Conservation (phyloP, 2,888 invertebrate species). For the Tholera decimalis region DNA sequence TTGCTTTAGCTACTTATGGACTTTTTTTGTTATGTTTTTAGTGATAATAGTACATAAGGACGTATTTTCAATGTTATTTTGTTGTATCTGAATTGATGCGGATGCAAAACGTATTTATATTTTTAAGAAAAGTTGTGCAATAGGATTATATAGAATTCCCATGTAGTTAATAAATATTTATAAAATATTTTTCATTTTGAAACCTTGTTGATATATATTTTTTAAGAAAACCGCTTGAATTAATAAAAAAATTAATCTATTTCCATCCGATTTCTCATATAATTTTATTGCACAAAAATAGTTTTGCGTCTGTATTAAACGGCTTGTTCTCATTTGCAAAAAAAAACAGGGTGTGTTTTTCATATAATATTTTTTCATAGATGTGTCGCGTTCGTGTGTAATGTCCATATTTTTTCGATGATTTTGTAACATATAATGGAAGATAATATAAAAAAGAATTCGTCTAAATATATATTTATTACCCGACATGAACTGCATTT, state of each 20-base stretch:
- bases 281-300: constrained; percentile 60
- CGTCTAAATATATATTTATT: constrained; percentile 14
- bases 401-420: constrained; percentile 42
- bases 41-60: constrained; percentile 65
- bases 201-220: neutral
- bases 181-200: neutral
- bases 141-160: constrained; percentile 51
- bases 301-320: constrained; percentile 56
- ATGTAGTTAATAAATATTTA: neutral
- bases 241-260: neutral
- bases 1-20: constrained; percentile 65
- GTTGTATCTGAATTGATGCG: constrained; percentile 59
- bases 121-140: constrained; percentile 48
- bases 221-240: neutral
- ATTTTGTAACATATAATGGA: constrained; percentile 54
- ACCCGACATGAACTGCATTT: constrained; percentile 13
- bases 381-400: constrained; percentile 44
- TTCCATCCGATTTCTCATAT: constrained; percentile 16
- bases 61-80: constrained; percentile 68
- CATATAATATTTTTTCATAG: constrained; percentile 56
- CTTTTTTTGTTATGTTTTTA: constrained; percentile 69
- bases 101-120: constrained; percentile 59
- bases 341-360: constrained; percentile 66
- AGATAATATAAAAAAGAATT: constrained; percentile 12
- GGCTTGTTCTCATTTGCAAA: constrained; percentile 66